Evolutionary conservation across 2,888 invertebrate species (phyloP).

Genomic region (Drosophila picticornis): DNA sequence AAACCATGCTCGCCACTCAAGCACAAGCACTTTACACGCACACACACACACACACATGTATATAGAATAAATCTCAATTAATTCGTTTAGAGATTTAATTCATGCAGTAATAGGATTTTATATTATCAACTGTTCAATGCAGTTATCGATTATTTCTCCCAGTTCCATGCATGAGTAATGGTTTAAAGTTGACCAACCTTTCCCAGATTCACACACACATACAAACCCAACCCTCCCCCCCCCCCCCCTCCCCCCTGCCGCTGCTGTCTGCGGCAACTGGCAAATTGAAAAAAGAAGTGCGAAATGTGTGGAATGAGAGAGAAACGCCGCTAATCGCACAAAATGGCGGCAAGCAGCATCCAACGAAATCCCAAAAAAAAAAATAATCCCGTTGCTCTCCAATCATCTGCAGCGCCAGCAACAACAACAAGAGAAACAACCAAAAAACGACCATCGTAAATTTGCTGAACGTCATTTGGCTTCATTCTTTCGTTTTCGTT

Average conservation of each 20-base stretch:
- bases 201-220: neutral
- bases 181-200: slow-evolving; percentile 11
- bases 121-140: slow-evolving; percentile 29
- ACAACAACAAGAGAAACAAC: slow-evolving; percentile 8
- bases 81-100: slow-evolving; percentile 12
- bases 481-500: slow-evolving; percentile 13
- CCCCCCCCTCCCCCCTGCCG: slow-evolving; percentile 2
- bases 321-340: slow-evolving; percentile 72
- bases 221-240: neutral
- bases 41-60: neutral
- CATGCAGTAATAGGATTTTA: slow-evolving; percentile 37
- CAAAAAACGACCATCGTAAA: slow-evolving; percentile 48
- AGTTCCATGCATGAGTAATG: slow-evolving; percentile 31
- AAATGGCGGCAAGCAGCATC: slow-evolving; percentile 70
- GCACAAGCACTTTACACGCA: neutral
- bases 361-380: slow-evolving; percentile 10
- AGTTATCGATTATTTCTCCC: slow-evolving; percentile 46
- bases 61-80: neutral
- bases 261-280: slow-evolving; percentile 46
- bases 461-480: slow-evolving; percentile 60
- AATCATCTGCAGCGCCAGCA: slow-evolving; percentile 28
- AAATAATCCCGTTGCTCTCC: slow-evolving; percentile 25
- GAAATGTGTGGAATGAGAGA: slow-evolving; percentile 22
- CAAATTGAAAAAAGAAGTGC: slow-evolving; percentile 47
- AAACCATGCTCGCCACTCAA: neutral